These are phyloP conservation scores for Pelochelys cantorii DNA, from an alignment of 2,797 vertebrate genomes.

Conservation along the genomic window DNA sequence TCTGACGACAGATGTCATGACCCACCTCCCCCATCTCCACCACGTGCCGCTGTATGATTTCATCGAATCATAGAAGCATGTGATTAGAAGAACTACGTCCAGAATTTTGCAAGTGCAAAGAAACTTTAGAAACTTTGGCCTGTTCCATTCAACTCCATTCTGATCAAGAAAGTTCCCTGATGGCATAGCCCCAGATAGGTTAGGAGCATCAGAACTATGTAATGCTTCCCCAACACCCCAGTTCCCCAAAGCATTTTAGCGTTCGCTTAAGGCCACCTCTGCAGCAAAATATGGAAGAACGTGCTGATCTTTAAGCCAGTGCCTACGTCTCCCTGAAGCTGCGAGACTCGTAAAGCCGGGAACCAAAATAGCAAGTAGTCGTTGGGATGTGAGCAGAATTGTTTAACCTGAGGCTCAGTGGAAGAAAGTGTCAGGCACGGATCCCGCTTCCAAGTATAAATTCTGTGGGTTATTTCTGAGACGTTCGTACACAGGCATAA, in stretches of 20 bases:
- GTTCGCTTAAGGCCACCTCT: rapidly evolving
- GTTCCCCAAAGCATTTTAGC: neutral
- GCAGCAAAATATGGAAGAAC: rapidly evolving
- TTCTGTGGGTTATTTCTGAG: neutral
- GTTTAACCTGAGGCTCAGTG: neutral
- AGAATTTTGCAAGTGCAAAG: rapidly evolving
- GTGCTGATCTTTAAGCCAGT: rapidly evolving
- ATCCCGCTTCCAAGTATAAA: neutral
- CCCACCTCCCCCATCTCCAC: neutral
- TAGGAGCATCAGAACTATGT: neutral
- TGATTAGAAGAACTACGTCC: neutral
- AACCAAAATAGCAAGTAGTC: neutral
- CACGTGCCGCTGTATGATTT: neutral
- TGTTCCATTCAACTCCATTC: rapidly evolving
- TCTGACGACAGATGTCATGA: neutral
- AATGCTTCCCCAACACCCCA: neutral
- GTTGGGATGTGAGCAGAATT: neutral
- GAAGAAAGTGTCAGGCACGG: neutral
- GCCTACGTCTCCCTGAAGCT: rapidly evolving
- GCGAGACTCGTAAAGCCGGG: rapidly evolving
- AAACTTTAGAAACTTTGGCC: neutral
- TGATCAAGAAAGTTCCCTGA: neutral
- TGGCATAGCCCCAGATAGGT: neutral
- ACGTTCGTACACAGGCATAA: neutral
- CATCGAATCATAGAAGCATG: neutral